phyloP scores from a whole-genome alignment of 2,888 invertebrate species.

The Stenoptilia bipunctidactyla region DNA sequence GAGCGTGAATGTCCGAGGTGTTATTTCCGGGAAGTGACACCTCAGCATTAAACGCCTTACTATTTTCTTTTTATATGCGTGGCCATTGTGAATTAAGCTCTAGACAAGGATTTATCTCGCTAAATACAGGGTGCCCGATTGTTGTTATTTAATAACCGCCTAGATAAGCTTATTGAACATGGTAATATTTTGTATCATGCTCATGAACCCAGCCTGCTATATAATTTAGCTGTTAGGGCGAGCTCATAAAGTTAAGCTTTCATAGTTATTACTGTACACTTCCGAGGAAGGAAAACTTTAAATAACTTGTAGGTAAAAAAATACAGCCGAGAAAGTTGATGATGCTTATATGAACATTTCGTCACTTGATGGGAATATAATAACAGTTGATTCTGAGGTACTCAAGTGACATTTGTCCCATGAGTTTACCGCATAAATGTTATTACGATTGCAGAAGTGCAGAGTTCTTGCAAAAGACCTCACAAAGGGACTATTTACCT shows the following conservation, averaged over 20 bases:
- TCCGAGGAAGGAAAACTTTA: background rate
- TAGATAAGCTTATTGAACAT: constrained; percentile 14
- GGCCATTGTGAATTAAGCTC: background rate
- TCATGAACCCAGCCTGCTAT: constrained; percentile 7
- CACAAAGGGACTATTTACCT: too few species aligned
- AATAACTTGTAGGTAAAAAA: background rate
- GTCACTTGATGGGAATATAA: background rate
- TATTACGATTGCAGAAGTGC: background rate
- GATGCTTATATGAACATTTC: background rate
- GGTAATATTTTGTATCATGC: background rate
- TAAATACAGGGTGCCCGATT: constrained; percentile 16
- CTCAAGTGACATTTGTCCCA: background rate
- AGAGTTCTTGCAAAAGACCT: too few species aligned
- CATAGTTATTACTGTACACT: background rate
- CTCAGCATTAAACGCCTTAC: constrained; percentile 19
- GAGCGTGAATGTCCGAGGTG: constrained; percentile 21
- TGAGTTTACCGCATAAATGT: background rate
- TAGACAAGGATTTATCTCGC: constrained; percentile 17
- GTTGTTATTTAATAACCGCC: constrained; percentile 24
- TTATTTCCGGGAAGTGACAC: constrained; percentile 42
- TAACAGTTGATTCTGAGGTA: background rate
- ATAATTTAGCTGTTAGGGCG: constrained; percentile 22
- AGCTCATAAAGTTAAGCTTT: constrained; percentile 21
- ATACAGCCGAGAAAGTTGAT: background rate
- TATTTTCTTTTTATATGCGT: constrained; percentile 4